A percentile compares a stretch with the other conserved stretches of the same genome.
phyloP scores from a whole-genome alignment of 2,888 invertebrate genomes.

The Aromia moschata region DNA sequence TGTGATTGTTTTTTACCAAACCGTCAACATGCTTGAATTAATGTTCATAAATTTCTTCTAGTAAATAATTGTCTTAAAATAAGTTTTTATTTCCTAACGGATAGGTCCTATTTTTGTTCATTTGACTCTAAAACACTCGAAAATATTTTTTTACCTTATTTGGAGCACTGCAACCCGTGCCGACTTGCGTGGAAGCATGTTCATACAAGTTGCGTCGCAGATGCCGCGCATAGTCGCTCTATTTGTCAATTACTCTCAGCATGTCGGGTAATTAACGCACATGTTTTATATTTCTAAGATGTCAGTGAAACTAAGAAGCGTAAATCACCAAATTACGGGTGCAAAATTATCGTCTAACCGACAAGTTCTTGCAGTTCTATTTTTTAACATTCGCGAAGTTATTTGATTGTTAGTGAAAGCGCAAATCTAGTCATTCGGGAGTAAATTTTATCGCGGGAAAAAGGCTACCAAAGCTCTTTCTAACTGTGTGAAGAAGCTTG shows the following conservation, averaged over 20 bases:
- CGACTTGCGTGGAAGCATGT: background rate
- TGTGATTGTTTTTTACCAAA: too few relatives aligned
- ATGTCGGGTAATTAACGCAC: background rate
- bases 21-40: too few relatives aligned
- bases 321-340: background rate
- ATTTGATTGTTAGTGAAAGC: background rate
- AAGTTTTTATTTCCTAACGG: background rate
- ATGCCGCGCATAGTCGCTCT: background rate
- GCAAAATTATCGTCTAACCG: background rate
- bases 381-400: conserved; percentile 7
- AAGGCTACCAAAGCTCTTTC: conserved; percentile 1
- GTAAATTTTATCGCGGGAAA: background rate
- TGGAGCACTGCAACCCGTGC: background rate
- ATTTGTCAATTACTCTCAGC: background rate
- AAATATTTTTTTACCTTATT: background rate
- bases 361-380: background rate
- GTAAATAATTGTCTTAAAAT: too few relatives aligned
- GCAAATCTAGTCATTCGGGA: background rate
- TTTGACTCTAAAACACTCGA: background rate
- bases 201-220: background rate
- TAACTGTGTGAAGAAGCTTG: too few relatives aligned
- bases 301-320: background rate
- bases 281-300: background rate
- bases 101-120: background rate
- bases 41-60: too few relatives aligned